Base-by-base conservation (phyloP, 2,113 vertebrate species). In the Nipponia nippon region DNA sequence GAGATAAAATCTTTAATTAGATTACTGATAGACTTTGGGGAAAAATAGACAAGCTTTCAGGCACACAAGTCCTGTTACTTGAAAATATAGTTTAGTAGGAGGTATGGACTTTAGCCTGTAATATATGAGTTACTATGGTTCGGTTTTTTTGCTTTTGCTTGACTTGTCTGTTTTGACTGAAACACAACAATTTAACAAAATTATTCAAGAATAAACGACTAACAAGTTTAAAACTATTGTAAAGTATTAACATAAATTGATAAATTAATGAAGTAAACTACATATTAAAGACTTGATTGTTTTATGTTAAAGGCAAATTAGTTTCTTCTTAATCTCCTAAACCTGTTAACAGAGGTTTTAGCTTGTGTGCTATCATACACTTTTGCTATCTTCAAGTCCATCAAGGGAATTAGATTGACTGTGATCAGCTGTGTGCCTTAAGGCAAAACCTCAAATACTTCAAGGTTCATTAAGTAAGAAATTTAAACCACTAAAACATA, bases 371-470 rank as follows among this genome's bases (percentile, higher is more conserved):
- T 92, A 66, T 53, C 49, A 52, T n/a, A 93, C 16, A 78, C 8
- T 88, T 92, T 25, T 7, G 3, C 42, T 86, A 20, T 88, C 56
- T 84, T 92, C 38, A 55, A 46, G 56, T 92, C 53, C 6, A 1
- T 84, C 70, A 67, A 3, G 23, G 61, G 56, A 89, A 90, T 94
- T 66, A 93, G 72, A 93, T 34, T 78, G 47, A 92, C 66, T 87
- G 49, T 82, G 75, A 94, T 85, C 69, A 72, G 55, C 56, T 55
- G 10, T 71, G 44, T 84, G 89, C 94, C 82, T 92, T 91, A 93
- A 95, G 94, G 89, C 73, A 96, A 96, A 94, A 94, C 40, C 53
- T 96, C 79, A 93, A 97, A 84, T 89, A 93, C 53, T 93, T 95
- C 72, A 92, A 89, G 67, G 80, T 63, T 93, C 92, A 90, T 82